Base-by-base conservation (phyloP, 2,888 invertebrate species). In the Microplitis manilae region DNA sequence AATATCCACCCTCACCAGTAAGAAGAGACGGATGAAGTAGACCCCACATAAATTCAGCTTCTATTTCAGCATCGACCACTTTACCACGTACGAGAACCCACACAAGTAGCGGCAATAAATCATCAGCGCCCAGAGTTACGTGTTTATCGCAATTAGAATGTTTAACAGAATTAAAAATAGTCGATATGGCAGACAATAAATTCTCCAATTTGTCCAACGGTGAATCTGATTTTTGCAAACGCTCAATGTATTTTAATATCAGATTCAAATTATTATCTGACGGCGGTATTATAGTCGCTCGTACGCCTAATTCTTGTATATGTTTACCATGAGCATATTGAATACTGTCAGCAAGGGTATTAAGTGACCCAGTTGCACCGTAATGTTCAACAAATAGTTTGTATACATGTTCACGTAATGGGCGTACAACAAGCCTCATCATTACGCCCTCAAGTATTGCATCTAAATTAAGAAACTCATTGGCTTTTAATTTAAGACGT, bases 1-100 rank as follows among this genome's bases (percentile, higher is more conserved):
- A 98, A 90, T 98, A 98, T 5, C 97, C 97, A 0, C 97, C 97
- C 89, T 98, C 98, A 2, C 98, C 98, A 0, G 96, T 96, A 70
- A 97, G 92, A 73, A 98, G 90, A 0, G 97, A 96, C 1, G 97
- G 96, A 78, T 98, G 98, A 59, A 98, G 91, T 61, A 99, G 92
- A 2, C 95, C 97, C 92, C 97, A 97, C 97, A 98, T 98, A 88
- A 97, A 96, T 88, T 98, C 97, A 0, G 97, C 97, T 89, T 98
- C 98, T 77, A 98, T 94, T 91, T 98, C 98, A 0, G 97, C 98
- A 41, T 96, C 95, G 6, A 98, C 95, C 85, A 97, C 94, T 59
- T 96, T 95, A 83, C 96, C 96, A 80, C 96, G 95, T 1, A 97
- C 96, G 82, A 98, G 92, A 8, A 97, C 95, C 94, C 96, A 97